Percentiles rank a stretch among this genome's conserved stretches.
Evolutionary conservation across 2,113 vertebrate genomes (phyloP).

Genomic region (Gopherus evgoodei): DNA sequence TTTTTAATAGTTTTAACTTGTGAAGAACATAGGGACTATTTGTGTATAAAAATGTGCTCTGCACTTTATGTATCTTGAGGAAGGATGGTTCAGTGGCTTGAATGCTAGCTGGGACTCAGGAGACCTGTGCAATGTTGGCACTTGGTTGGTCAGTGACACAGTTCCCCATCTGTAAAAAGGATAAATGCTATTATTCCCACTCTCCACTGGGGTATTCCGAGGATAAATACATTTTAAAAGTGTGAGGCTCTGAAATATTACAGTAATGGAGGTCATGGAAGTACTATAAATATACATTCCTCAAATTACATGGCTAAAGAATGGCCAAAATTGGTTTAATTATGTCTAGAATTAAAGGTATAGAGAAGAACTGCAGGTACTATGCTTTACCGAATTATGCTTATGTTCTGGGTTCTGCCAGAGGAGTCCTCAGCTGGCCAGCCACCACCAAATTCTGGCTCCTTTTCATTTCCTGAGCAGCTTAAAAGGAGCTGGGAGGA

Average conservation of each 20-base stretch:
- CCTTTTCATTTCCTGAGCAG: conserved; percentile 45
- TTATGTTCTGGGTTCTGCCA: background rate
- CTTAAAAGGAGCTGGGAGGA: conserved; percentile 31
- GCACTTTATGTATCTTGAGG: background rate
- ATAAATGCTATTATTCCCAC: too few species aligned
- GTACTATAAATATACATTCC: background rate
- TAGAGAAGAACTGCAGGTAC: background rate
- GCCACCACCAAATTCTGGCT: background rate
- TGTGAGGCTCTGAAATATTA: background rate
- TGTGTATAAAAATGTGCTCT: background rate
- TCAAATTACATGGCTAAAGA: background rate
- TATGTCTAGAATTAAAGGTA: background rate
- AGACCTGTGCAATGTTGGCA: background rate
- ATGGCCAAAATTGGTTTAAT: background rate
- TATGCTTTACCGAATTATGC: background rate
- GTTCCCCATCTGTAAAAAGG: background rate
- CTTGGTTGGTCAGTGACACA: background rate
- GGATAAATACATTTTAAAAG: background rate
- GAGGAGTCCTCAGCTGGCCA: background rate
- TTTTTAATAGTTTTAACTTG: background rate
- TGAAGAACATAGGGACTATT: background rate
- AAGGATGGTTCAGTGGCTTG: background rate
- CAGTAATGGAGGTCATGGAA: background rate
- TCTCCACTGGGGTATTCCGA: background rate
- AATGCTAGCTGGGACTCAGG: background rate